Base-by-base conservation (phyloP, 2,113 vertebrate species). In the Telmatochromis bifrenatus region DNA sequence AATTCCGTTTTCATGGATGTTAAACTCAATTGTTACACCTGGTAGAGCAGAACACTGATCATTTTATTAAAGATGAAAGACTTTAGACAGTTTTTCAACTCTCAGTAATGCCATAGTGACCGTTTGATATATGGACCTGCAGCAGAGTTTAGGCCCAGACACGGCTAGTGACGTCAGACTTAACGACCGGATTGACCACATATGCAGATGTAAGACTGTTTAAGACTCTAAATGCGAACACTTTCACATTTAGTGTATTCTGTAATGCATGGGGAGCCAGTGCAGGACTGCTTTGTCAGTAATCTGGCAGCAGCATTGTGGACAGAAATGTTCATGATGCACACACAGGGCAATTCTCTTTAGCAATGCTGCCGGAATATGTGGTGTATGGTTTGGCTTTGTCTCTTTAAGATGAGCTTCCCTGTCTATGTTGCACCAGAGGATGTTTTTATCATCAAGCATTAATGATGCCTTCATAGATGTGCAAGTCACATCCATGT, bases 311-410 rank as follows among this genome's bases (percentile, higher is more conserved):
- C 33, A 5, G 60, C 19, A 70, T 42, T 70, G 8, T 70, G 35
- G 37, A 73, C 39, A 47, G 3, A 47, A 75, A 26, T 28, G 14
- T 45, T 47, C 21, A 15, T 10, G 13, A 23, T 45, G 21, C 68
- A 45, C 13, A 26, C 9, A 7, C 68, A 19, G 23, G 23, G 2
- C 0, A 47, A 5, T 45, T 45, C 39, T 73, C 21, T 45, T 0
- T 11, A 4, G 35, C 7, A 0, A 42, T 70, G n/a, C 21, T 47
- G 9, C 39, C 0, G 0, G 0, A 47, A 47, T 47, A 1, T 47
- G 39, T 47, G 23, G 14, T 28, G 15, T 75, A 28, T 75, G 68
- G 6, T 26, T 45, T 23, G 37, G 21, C 23, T 17, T 75, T 7
- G 4, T 28, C 39, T 75, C 23, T 2, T 1, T 47, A 17, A 75